These are phyloP conservation scores for Eurystomus glaucurus DNA, from an alignment of 2,797 vertebrate species.

Conservation along the genomic window DNA sequence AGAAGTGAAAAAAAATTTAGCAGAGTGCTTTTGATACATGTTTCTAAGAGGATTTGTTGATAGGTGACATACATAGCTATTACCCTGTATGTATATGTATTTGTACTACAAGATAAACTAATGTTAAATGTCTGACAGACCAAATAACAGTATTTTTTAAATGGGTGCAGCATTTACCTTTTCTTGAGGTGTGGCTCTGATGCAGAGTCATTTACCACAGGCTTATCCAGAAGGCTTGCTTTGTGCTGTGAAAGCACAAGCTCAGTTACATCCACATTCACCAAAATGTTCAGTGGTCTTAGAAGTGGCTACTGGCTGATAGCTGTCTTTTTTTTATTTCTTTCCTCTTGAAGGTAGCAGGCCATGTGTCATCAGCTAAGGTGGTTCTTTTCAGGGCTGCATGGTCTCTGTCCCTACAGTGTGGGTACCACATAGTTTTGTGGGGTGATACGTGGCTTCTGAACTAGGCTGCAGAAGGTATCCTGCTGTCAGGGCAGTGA, in stretches of 20 bases:
- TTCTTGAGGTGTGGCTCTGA: not conserved
- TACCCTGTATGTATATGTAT: not conserved
- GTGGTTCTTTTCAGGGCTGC: not conserved
- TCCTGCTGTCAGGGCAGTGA: not conserved
- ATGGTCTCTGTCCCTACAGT: not conserved
- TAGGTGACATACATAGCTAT: not conserved
- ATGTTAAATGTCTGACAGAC: not conserved
- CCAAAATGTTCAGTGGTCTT: not conserved
- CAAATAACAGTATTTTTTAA: not conserved
- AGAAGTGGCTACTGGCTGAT: not conserved
- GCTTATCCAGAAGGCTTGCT: not conserved
- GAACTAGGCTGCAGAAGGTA: not conserved
- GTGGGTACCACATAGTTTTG: not conserved
- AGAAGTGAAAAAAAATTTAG: not conserved
- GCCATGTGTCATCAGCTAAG: not conserved
- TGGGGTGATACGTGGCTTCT: not conserved
- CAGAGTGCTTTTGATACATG: not conserved
- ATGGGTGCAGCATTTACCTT: not conserved
- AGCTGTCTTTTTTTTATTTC: not conserved
- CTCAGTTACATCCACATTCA: not conserved
- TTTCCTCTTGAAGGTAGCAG: not conserved
- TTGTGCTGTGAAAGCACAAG: not conserved
- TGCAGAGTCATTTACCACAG: not conserved
- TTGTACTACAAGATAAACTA: not conserved
- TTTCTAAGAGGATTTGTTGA: conserved; percentile 39